phyloP scores from a whole-genome alignment of 1,140 invertebrate genomes.

The Telenomus remus region DNA sequence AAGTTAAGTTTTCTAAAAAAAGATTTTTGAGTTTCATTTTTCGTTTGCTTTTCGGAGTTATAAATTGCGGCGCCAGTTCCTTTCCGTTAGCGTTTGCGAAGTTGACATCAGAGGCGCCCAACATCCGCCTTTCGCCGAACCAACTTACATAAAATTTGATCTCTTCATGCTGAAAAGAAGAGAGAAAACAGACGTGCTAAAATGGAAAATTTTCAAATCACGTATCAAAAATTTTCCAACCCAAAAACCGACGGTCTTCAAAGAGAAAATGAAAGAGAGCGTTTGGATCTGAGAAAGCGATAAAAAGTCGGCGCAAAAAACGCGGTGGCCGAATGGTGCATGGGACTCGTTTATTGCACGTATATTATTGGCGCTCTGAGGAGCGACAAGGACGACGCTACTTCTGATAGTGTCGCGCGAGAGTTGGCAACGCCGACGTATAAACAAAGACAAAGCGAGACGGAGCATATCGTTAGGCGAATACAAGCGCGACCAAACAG shows the following conservation, averaged over 20 bases:
- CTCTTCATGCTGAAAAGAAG: too few relatives aligned
- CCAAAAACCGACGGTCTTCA: too few relatives aligned
- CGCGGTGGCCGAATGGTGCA: constrained; percentile 21
- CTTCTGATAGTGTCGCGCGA: constrained; percentile 39
- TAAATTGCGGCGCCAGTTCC: constrained; percentile 24
- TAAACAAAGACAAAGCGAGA: constrained; percentile 39
- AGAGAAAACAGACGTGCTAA: neutral
- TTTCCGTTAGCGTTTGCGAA: constrained; percentile 24
- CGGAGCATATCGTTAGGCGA: constrained; percentile 62
- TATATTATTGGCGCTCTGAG: constrained; percentile 42
- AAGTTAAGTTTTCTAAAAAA: too few relatives aligned
- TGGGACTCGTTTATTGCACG: constrained; percentile 39
- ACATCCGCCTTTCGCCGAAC: constrained; percentile 53
- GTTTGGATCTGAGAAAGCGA: constrained; percentile 24
- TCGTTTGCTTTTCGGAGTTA: too few relatives aligned
- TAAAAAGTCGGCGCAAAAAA: constrained; percentile 43
- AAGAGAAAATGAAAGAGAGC: neutral
- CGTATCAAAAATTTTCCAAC: too few relatives aligned
- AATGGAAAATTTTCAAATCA: too few relatives aligned
- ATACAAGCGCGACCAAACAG: constrained; percentile 60
- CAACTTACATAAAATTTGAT: too few relatives aligned
- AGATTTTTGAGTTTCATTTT: too few relatives aligned
- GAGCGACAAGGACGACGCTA: constrained; percentile 34
- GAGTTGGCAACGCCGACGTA: constrained; percentile 36
- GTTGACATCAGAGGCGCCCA: constrained; percentile 25